Percentiles rank a stretch among this genome's conserved stretches.
Evolutionary conservation across 2,797 vertebrate species (phyloP).

Genomic region (Brotogeris chrysoptera): DNA sequence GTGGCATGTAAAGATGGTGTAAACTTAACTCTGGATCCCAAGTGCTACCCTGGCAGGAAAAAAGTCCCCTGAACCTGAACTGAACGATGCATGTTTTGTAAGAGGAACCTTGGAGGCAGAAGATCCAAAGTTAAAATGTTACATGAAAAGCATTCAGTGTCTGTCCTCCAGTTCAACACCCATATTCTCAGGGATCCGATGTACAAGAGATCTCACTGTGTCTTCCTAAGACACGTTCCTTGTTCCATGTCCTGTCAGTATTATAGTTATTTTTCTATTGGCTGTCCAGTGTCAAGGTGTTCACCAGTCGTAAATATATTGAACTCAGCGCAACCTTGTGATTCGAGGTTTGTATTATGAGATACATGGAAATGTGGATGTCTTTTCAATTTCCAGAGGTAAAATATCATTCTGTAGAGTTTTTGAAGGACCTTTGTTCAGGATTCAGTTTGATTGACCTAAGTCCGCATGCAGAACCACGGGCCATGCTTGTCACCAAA

Average conservation of each 20-base stretch:
- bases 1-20: rapidly evolving
- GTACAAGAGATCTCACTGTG: not conserved
- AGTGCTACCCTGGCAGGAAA: not conserved
- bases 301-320: not conserved
- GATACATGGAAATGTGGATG: not conserved
- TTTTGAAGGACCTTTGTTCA: not conserved
- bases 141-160: not conserved
- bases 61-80: not conserved
- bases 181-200: not conserved
- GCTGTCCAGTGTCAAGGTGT: not conserved
- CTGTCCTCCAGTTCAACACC: not conserved
- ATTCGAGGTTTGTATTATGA: not conserved
- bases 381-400: not conserved
- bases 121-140: not conserved
- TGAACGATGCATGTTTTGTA: not conserved
- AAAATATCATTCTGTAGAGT: not conserved
- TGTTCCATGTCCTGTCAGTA: not conserved
- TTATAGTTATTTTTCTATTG: not conserved
- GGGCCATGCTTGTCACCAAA: not conserved
- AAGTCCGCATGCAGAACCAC: not conserved
- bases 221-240: not conserved
- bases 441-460: not conserved
- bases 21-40: not conserved
- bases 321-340: not conserved
- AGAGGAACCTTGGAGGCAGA: not conserved